A percentile compares a stretch with the other conserved stretches of the same genome.
These are phyloP conservation scores for Polydrusus cervinus DNA, from an alignment of 2,888 invertebrate species.

Conservation along the genomic window DNA sequence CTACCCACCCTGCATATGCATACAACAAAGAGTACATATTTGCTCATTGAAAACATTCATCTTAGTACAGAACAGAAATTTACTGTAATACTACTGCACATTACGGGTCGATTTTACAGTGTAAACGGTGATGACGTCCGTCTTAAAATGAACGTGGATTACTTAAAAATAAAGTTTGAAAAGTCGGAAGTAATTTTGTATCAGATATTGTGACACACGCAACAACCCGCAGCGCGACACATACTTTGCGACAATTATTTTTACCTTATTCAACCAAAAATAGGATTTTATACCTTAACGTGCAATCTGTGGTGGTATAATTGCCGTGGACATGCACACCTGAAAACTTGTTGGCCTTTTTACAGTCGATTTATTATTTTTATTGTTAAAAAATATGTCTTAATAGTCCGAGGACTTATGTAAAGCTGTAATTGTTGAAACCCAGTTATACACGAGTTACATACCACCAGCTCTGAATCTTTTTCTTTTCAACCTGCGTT, in stretches of 20 bases:
- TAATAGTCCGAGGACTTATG: background rate
- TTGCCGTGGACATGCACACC: background rate
- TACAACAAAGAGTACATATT: too few relatives aligned
- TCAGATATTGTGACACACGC: background rate
- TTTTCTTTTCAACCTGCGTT: too few relatives aligned
- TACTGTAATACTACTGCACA: too few relatives aligned
- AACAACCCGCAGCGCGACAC: background rate
- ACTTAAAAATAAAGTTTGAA: background rate
- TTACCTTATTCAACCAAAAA: background rate
- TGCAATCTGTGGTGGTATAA: background rate
- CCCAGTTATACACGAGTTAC: too few relatives aligned
- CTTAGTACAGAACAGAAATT: too few relatives aligned
- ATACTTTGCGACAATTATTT: background rate
- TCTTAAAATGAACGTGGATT: background rate
- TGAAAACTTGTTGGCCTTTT: background rate
- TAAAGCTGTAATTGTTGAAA: too few relatives aligned
- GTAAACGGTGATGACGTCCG: too few relatives aligned
- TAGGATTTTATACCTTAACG: background rate
- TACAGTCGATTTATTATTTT: background rate
- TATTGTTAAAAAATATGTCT: background rate
- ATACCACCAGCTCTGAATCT: too few relatives aligned
- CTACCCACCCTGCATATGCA: too few relatives aligned
- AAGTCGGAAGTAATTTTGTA: background rate
- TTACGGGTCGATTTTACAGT: too few relatives aligned
- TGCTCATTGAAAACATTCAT: too few relatives aligned